Evolutionary conservation across 1,140 invertebrate species (phyloP).

Genomic region (Drosophila azteca): DNA sequence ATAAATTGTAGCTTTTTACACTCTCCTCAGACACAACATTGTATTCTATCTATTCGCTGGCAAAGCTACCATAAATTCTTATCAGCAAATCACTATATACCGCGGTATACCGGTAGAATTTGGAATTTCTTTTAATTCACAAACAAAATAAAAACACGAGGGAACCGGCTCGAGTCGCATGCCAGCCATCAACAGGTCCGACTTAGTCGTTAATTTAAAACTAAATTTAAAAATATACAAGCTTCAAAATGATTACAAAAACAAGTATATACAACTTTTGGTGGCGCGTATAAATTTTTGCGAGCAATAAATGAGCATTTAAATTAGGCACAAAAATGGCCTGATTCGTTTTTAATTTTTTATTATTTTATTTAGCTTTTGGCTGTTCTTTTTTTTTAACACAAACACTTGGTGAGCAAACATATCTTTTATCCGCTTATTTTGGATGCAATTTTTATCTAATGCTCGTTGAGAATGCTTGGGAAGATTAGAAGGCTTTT

Average conservation of each 20-base stretch:
- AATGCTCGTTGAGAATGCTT: constrained; percentile 26
- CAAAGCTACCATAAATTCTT: constrained; percentile 15
- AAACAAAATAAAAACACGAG: constrained; percentile 27
- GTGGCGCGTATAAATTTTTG: constrained; percentile 29
- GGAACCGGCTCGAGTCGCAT: constrained; percentile 31
- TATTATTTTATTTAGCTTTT: neutral
- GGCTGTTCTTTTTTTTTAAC: constrained; percentile 9
- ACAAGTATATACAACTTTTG: constrained; percentile 12
- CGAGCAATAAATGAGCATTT: constrained; percentile 26
- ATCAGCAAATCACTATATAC: constrained; percentile 8
- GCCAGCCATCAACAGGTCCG: constrained; percentile 35
- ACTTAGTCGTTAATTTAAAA: constrained; percentile 23
- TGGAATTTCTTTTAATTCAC: constrained; percentile 22
- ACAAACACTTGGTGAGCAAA: constrained; percentile 14
- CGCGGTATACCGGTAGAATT: neutral
- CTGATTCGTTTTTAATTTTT: constrained; percentile 18
- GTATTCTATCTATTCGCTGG: constrained; percentile 5
- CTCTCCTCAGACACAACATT: constrained; percentile 3
- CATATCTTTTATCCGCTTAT: constrained; percentile 38
- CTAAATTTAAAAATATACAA: constrained; percentile 22
- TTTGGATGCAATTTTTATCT: constrained; percentile 44
- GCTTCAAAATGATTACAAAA: constrained; percentile 10
- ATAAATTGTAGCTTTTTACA: neutral
- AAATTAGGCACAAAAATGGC: constrained; percentile 37
- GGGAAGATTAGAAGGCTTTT: constrained; percentile 31